Evolutionary conservation across 2,888 invertebrate genomes (phyloP), one percentile per base, ranked within the genome.

Genomic region (Hirudinaria manillensis): DNA sequence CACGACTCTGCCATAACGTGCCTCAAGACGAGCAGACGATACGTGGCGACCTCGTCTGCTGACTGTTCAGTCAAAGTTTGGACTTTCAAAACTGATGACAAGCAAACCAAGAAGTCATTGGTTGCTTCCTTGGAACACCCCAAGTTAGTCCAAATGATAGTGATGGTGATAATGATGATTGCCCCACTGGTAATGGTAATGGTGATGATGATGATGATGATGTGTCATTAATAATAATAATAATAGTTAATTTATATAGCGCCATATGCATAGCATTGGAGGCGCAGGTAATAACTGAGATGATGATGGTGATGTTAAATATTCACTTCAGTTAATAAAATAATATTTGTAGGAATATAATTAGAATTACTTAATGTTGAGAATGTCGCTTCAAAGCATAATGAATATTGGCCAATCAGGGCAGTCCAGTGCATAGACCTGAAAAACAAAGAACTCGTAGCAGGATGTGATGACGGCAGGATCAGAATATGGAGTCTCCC

Each of bases 401-500:
- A 1, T 61, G 24, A 24, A 61, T n/a, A 6, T 27, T 61, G 3
- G 2, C 61, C 29, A 56, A 67, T 32, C 61, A 85, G 85, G 78
- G 83, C 82, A 72, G 84, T 85, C 72, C 78, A 84, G 66, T 84
- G 84, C 79, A 66, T 85, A 75, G 84, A 84, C 79, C 85, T 84
- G 77, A 80, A 80, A 77, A 84, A 82, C 78, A 79, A 85, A 55
- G 81, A 85, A 34, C 83, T 84, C 34, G 82, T 85, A 75, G 85
- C 85, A 4, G 85, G 85, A 34, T 83, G 82, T 67, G 83, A 80
- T 13, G 85, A 85, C 79, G 85, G 85, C 1, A 80, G 84, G 70
- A 78, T 85, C 27, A 77, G 85, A 36, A 84, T 85, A 72, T 85
- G 85, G 85, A 85, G 84, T 79, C 80, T 85, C 77, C 75, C 84